Percentiles rank a stretch among this genome's conserved stretches.
phyloP scores from a whole-genome alignment of 2,888 invertebrate species.

The Hypolimnas misippus region DNA sequence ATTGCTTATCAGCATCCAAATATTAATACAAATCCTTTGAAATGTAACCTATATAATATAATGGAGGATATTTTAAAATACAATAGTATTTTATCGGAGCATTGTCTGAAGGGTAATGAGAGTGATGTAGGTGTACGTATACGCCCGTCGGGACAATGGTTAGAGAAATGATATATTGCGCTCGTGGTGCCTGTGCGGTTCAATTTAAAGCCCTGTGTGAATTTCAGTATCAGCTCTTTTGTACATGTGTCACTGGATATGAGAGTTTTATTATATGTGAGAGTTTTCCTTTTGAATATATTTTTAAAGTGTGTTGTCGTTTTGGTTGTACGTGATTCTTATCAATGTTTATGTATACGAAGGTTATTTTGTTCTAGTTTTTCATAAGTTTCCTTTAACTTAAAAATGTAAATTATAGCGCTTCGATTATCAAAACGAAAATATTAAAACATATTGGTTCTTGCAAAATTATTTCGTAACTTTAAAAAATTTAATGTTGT shows the following conservation, averaged over 20 bases:
- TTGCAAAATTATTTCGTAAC: too few relatives aligned
- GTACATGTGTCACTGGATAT: conserved; percentile 1
- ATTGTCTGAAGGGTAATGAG: neutral
- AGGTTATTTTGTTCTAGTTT: too few relatives aligned
- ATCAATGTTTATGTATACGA: too few relatives aligned
- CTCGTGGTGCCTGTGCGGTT: conserved; percentile 10
- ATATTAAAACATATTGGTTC: too few relatives aligned
- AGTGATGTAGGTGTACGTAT: neutral
- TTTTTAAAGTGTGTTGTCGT: neutral
- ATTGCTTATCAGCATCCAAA: too few relatives aligned
- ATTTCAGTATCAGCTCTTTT: conserved; percentile 19
- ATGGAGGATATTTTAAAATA: neutral
- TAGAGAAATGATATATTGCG: conserved; percentile 22
- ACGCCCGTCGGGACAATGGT: conserved; percentile 4
- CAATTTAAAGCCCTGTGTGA: conserved; percentile 14
- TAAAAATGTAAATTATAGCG: too few relatives aligned
- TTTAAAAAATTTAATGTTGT: too few relatives aligned
- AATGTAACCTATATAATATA: neutral
- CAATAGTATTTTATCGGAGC: neutral
- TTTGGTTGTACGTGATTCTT: neutral
- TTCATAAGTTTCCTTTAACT: too few relatives aligned
- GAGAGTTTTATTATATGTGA: neutral
- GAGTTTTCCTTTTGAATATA: neutral
- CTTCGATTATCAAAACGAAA: too few relatives aligned
- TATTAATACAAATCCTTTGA: too few relatives aligned